Conservation (phyloP, 1,140 invertebrate species). For the Ceratosolen fusciceps region DNA sequence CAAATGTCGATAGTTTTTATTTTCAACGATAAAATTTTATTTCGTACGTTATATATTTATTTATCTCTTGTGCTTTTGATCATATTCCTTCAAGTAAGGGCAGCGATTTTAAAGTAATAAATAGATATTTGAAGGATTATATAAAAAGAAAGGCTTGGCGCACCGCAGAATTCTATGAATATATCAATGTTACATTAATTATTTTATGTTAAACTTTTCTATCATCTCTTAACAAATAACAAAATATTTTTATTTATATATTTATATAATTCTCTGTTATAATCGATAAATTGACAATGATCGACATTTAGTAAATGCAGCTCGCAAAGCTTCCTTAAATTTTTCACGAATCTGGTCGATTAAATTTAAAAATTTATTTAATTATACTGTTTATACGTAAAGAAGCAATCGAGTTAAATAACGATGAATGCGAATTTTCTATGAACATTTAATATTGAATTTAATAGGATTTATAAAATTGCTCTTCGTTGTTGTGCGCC, state of each 20-base stretch:
- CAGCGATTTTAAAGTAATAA: conserved; percentile 39
- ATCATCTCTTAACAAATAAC: conserved; percentile 48
- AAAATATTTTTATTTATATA: conserved; percentile 7
- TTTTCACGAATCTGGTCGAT: conserved; percentile 26
- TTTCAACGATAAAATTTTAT: conserved; percentile 39
- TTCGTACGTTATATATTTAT: conserved; percentile 39
- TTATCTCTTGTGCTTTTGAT: conserved; percentile 30
- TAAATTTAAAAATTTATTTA: not conserved
- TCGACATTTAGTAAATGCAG: conserved; percentile 52
- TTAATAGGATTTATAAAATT: conserved; percentile 14
- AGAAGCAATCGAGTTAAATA: not conserved
- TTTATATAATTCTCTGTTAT: conserved; percentile 38
- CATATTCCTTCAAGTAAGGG: conserved; percentile 19
- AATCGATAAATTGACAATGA: conserved; percentile 28
- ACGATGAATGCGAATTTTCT: not conserved
- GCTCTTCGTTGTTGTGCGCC: conserved; percentile 19
- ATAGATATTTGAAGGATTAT: conserved; percentile 33
- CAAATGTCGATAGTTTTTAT: not conserved
- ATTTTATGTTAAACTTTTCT: conserved; percentile 39
- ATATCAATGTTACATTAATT: conserved; percentile 38
- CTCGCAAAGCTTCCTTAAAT: conserved; percentile 33
- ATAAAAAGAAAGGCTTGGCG: conserved; percentile 24
- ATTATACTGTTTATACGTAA: not conserved
- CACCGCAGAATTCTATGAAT: not conserved
- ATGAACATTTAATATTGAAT: not conserved